These are phyloP conservation scores for Goniozus legneri DNA, from an alignment of 1,140 invertebrate species.

Conservation along the genomic window DNA sequence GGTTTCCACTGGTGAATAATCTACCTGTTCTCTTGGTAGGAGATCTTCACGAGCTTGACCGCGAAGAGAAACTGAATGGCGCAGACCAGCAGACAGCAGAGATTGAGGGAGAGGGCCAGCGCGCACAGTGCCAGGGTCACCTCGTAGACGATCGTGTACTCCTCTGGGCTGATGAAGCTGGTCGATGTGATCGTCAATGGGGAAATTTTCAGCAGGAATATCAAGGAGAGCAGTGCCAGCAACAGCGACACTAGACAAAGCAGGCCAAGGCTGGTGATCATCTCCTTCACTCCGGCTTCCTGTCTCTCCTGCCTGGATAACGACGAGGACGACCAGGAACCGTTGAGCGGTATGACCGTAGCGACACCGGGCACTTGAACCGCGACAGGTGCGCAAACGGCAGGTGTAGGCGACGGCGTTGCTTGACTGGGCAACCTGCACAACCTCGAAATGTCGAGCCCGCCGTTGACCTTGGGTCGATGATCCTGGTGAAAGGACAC, in stretches of 20 bases:
- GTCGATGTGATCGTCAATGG: constrained; percentile 59
- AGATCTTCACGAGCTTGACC: constrained; percentile 82
- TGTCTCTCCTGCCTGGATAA: constrained; percentile 51
- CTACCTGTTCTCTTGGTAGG: constrained; percentile 50
- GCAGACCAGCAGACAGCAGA: constrained; percentile 89
- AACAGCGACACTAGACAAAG: constrained; percentile 79
- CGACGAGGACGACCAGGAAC: constrained; percentile 54
- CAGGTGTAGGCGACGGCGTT: constrained; percentile 45
- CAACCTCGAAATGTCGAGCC: constrained; percentile 54
- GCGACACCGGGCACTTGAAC: constrained; percentile 16
- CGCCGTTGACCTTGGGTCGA: constrained; percentile 53
- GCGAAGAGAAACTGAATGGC: constrained; percentile 91
- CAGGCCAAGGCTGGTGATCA: constrained; percentile 80
- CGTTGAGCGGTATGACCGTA: constrained; percentile 46
- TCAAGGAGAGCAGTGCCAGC: constrained; percentile 75
- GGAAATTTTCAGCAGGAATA: constrained; percentile 82
- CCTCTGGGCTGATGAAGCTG: constrained; percentile 64
- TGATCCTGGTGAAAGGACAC: constrained; percentile 29
- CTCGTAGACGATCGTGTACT: constrained; percentile 85
- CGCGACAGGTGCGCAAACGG: constrained; percentile 13
- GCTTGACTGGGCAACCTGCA: constrained; percentile 44
- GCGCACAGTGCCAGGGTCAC: constrained; percentile 85
- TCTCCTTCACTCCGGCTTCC: constrained; percentile 69
- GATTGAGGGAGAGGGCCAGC: constrained; percentile 79
- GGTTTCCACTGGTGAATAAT: too few relatives aligned